Percentiles rank a stretch among this genome's conserved stretches.
Conservation (phyloP, 2,888 invertebrate genomes). For the Odontothrips loti region DNA sequence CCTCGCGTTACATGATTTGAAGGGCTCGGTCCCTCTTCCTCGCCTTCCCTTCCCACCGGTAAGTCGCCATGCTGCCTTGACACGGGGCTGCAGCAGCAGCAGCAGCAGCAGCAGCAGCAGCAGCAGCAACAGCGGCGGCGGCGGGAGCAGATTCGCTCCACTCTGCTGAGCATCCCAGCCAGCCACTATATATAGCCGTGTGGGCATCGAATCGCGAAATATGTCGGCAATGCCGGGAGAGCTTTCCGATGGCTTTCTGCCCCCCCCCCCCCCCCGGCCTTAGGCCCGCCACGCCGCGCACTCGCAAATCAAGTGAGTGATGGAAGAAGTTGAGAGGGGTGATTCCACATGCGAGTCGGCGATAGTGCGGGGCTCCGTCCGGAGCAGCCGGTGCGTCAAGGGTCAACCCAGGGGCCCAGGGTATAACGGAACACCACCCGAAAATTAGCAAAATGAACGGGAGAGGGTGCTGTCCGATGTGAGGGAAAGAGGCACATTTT, state of each 20-base stretch:
- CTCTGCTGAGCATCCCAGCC: slow-evolving; percentile 1
- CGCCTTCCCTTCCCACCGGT: not conserved
- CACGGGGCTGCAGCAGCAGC: not conserved
- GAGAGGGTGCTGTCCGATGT: too few relatives aligned
- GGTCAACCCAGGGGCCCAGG: too few relatives aligned
- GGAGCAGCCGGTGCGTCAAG: too few relatives aligned
- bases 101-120: too few relatives aligned
- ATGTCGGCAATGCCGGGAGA: not conserved
- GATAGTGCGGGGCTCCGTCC: too few relatives aligned
- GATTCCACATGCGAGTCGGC: too few relatives aligned
- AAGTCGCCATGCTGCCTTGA: not conserved
- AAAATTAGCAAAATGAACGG: too few relatives aligned
- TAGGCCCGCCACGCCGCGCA: not conserved
- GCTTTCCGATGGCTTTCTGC: not conserved
- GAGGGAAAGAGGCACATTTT: too few relatives aligned
- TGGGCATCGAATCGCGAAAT: slow-evolving; percentile 13
- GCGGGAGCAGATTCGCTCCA: not conserved
- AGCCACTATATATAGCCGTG: not conserved
- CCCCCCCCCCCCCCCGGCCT: too few relatives aligned
- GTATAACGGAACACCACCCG: too few relatives aligned
- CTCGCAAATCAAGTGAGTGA: not conserved
- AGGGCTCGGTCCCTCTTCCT: not conserved
- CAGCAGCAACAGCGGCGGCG: too few relatives aligned
- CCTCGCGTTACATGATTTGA: not conserved
- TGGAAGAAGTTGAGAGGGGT: not conserved